Evolutionary conservation across 37 sponge, comb jelly and placozoan genomes (phyloP), one percentile per base, ranked within the genome.

Genomic region (Hormiphora californensis): DNA sequence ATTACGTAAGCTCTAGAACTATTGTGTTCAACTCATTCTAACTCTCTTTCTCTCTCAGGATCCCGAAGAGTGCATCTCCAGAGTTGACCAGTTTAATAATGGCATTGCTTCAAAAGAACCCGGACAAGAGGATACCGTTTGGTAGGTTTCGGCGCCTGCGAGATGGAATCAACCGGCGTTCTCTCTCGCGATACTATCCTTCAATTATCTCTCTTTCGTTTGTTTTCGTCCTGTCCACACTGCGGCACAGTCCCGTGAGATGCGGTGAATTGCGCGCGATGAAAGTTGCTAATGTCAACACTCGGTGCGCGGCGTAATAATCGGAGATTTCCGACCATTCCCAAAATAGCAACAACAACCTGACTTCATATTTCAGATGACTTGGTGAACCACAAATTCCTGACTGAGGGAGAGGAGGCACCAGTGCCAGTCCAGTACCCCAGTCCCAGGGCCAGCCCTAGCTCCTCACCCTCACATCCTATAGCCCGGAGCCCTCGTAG

Each of bases 81-180:
- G 21, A 44, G 30, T 85, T 94, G 12, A 39, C 87, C 39, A 86
- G 90, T 54, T 87, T 94, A 39, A 87, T 92, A 8, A 21, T 88
- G 0, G 43, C 55, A 39, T 73, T 94, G 17, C 87, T 94, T 40
- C 91, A 89, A 87, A 94, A 94, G 86, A 54, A 89, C 43, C 91
- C 92, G 21, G 62, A 35, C 0, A 91, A 92, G 21, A 43, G 95
- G 46, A 57, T 92, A 3, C 0, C 85, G 1, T 88, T 88, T 54
- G 73, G 95, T 94, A 38, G 53, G 89, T 55, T n/a, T n/a, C n/a
- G n/a, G n/a, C n/a, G n/a, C n/a, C n/a, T n/a, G n/a, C n/a, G n/a
- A n/a, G n/a, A n/a, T n/a, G n/a, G n/a, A n/a, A n/a, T n/a, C n/a
- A n/a, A n/a, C n/a, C n/a, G n/a, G n/a, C n/a, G n/a, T n/a, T n/a